These are phyloP conservation scores for Papilio protenor DNA, from an alignment of 2,888 invertebrate genomes.

Conservation along the genomic window DNA sequence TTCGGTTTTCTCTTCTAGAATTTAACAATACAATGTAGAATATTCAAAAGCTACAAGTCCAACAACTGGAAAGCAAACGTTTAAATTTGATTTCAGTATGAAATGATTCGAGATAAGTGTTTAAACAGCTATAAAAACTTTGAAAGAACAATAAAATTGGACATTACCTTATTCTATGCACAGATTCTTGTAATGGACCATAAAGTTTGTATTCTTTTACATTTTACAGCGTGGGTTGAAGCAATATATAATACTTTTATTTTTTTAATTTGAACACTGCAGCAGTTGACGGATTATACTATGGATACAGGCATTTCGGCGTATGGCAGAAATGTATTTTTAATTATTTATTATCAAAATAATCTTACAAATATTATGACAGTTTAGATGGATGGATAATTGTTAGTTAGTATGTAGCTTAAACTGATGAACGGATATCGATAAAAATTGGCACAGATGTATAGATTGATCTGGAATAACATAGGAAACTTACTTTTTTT, in stretches of 20 bases:
- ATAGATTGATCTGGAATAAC: too few relatives aligned
- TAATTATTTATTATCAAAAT: too few relatives aligned
- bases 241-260: constrained; percentile 55
- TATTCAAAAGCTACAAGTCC: not conserved
- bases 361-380: too few relatives aligned
- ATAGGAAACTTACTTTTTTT: too few relatives aligned
- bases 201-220: constrained; percentile 41
- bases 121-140: constrained; percentile 26
- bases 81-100: constrained; percentile 3
- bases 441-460: too few relatives aligned
- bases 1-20: not conserved
- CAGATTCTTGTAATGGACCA: constrained; percentile 45
- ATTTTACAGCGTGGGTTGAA: constrained; percentile 47
- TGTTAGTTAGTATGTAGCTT: too few relatives aligned
- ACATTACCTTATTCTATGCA: constrained; percentile 43
- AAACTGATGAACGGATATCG: too few relatives aligned
- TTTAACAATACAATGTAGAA: not conserved
- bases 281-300: not conserved
- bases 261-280: constrained; percentile 56
- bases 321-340: not conserved
- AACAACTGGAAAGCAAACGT: not conserved
- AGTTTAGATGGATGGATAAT: too few relatives aligned
- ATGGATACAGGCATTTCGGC: not conserved
- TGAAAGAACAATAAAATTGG: constrained; percentile 38
- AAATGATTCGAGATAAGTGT: constrained; percentile 15